Base-by-base conservation (phyloP, 2,797 vertebrate species). In the Aldrovandia affinis region DNA sequence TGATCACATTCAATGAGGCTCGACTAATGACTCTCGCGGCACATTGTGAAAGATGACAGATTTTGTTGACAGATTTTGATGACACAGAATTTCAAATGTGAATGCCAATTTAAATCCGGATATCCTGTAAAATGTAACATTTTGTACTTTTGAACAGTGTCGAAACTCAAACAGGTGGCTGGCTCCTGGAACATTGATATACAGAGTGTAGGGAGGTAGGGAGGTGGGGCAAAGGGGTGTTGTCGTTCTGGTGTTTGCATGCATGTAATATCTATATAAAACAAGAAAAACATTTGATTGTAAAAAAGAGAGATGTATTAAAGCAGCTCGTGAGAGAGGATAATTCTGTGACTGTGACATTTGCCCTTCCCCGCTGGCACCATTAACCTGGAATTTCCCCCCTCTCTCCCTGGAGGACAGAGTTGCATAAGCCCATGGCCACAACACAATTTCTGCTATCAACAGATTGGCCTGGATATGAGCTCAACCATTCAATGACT, bases 361-460 rank as follows among this genome's bases (percentile, higher is more conserved):
- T 39, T 25, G 70, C 22, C 22, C 52, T 83, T 47, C 70, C 47
- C 61, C 9, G 33, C 28, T 78, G 22, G 4, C 59, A 68, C 25
- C 42, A 42, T 14, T 55, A 25, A 80, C 83, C 83, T 47, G 18
- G 59, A 84, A 54, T 84, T 79, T 68, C 30, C 30, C 78, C 33
- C 57, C 22, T 50, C 55, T 20, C 18, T 28, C 42, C 75, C 57
- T 54, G 30, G 20, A 14, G 25, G 54, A 54, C 44, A 14, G 39
- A 42, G 83, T 84, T 75, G 65, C 33, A 47, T 84, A 84, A 84
- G n/a, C 47, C 42, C 52, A 79, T 52, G 20, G 20, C 47, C 30
- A n/a, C 42, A 15, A 57, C 57, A 42, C 57, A 39, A 47, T 65
- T 65, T 81, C 83, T 30, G 54, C 44, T 47, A 25, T 78, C 15